Evolutionary conservation across 2,113 vertebrate species (phyloP).

Genomic region (Xiphorhynchus elegans): DNA sequence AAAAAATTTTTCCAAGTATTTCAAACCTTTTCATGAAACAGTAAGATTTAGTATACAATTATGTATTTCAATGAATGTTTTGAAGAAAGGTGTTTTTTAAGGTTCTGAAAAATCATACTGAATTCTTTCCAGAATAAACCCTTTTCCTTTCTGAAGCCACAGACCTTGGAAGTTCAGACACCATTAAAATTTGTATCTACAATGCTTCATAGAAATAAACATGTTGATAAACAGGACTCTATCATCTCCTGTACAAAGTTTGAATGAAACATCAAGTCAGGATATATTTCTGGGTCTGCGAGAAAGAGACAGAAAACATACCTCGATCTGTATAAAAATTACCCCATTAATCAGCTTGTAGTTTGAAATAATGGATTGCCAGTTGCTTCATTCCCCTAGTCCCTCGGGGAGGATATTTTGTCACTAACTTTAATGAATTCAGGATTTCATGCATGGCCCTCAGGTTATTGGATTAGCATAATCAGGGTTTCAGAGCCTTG

Average conservation of each 20-base stretch:
- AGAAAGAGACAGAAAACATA: not conserved
- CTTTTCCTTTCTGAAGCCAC: not conserved
- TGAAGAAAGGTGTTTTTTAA: not conserved
- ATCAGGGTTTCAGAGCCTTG: conserved; percentile 18
- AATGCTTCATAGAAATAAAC: not conserved
- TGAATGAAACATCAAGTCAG: not conserved
- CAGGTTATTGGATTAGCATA: conserved; percentile 60
- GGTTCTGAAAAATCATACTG: not conserved
- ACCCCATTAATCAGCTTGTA: conserved; percentile 50
- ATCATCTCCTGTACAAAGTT: not conserved
- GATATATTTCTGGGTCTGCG: not conserved
- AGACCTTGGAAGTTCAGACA: not conserved
- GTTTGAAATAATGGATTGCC: conserved; percentile 52
- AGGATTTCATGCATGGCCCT: conserved; percentile 57
- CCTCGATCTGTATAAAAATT: not conserved
- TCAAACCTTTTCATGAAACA: not conserved
- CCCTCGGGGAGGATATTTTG: conserved; percentile 39
- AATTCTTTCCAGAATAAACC: not conserved
- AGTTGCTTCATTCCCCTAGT: conserved; percentile 9
- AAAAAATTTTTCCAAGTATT: not conserved
- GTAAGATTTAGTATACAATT: not conserved
- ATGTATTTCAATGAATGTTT: not conserved
- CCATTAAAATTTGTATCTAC: not conserved
- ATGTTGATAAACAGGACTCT: not conserved
- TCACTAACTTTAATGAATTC: conserved; percentile 64